Percentiles rank a stretch among this genome's conserved stretches.
These are phyloP conservation scores for Stenurella melanura DNA, from an alignment of 2,888 invertebrate species.

Conservation along the genomic window DNA sequence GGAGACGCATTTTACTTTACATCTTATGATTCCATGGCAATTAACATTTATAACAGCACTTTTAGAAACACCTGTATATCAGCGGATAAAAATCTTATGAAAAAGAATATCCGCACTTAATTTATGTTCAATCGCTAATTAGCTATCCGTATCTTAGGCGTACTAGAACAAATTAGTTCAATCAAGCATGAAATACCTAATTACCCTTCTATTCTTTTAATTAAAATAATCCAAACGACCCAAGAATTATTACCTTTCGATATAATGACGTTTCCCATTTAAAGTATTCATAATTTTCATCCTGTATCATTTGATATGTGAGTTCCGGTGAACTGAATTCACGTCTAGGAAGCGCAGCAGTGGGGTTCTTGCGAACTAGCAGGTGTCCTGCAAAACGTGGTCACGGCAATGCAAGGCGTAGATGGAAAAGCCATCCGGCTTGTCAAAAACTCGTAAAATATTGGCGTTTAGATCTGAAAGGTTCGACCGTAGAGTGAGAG, in stretches of 20 bases:
- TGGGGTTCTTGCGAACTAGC: slow-evolving; percentile 57
- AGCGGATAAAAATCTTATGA: background rate
- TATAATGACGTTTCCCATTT: background rate
- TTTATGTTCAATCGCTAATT: background rate
- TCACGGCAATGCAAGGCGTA: slow-evolving; percentile 60
- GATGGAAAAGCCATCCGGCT: slow-evolving; percentile 78
- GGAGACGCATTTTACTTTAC: too few species aligned
- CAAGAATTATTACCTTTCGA: background rate
- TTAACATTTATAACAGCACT: background rate
- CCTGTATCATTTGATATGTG: slow-evolving; percentile 7
- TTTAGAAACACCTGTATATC: background rate
- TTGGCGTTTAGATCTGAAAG: slow-evolving; percentile 75
- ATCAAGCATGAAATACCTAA: background rate
- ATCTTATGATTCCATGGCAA: too few species aligned
- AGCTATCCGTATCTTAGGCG: background rate
- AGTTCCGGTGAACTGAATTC: slow-evolving; percentile 6
- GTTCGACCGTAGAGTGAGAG: slow-evolving; percentile 62
- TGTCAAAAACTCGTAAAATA: slow-evolving; percentile 84
- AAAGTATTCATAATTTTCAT: background rate
- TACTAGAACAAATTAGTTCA: background rate
- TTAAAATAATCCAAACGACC: background rate
- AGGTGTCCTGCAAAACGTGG: slow-evolving; percentile 67
- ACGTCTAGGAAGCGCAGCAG: background rate
- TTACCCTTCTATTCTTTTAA: background rate
- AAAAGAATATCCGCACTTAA: background rate